Percentiles rank a stretch among this genome's conserved stretches.
phyloP scores from a whole-genome alignment of 2,113 vertebrate species.

The Phaetusa simplex region DNA sequence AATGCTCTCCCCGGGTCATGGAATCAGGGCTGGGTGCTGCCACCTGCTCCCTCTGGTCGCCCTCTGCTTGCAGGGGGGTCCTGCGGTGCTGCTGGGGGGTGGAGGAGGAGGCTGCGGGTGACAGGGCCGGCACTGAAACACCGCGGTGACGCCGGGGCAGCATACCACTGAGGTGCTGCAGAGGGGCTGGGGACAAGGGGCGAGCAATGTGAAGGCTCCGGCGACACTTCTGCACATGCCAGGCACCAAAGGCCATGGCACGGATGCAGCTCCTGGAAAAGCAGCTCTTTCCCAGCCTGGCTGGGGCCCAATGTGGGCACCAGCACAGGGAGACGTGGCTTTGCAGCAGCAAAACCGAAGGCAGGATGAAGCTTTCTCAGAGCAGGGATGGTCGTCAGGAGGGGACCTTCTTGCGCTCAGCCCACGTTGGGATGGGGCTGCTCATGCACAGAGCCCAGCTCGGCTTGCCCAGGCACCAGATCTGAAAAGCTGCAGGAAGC shows the following conservation, averaged over 20 bases:
- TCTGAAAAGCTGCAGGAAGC: not conserved
- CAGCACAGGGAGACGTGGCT: fast-evolving
- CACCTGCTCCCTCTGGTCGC: not conserved
- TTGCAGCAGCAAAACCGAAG: not conserved
- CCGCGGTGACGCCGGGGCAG: not conserved
- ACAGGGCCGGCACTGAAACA: not conserved
- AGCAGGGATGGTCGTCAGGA: not conserved
- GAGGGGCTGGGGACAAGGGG: not conserved
- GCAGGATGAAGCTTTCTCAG: not conserved
- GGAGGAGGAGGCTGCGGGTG: not conserved
- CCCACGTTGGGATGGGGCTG: not conserved
- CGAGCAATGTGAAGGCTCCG: fast-evolving
- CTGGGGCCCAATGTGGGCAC: not conserved
- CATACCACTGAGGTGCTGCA: fast-evolving
- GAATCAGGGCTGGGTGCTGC: not conserved
- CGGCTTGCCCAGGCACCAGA: fast-evolving
- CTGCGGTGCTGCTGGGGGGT: not conserved
- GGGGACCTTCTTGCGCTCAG: not conserved
- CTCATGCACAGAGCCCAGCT: not conserved
- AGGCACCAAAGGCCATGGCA: fast-evolving
- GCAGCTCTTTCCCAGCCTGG: not conserved
- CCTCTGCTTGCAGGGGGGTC: fast-evolving
- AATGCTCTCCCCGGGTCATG: not conserved
- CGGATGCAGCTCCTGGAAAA: not conserved
- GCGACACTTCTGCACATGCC: fast-evolving